A percentile compares a stretch with the other conserved stretches of the same genome.
phyloP scores from a whole-genome alignment of 92 coral and sea anemone species.

The Parazoanthus darwini region DNA sequence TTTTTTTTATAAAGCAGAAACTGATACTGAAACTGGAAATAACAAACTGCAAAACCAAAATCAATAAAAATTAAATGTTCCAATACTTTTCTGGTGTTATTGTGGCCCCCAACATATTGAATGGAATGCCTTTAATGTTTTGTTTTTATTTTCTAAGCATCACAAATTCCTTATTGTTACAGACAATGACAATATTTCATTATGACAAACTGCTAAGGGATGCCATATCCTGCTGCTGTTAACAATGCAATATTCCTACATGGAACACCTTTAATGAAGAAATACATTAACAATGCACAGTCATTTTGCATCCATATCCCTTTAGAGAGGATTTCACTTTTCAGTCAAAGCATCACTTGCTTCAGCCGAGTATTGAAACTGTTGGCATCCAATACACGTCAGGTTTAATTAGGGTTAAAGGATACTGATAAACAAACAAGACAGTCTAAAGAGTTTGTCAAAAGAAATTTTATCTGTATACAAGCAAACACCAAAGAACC shows the following conservation, averaged over 20 bases:
- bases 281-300: neutral
- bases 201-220: conserved; percentile 1
- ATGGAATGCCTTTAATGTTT: neutral
- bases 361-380: neutral
- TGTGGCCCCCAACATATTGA: neutral
- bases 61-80: too few relatives aligned
- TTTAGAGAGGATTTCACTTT: neutral
- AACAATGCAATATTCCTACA: neutral
- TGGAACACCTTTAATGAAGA: neutral
- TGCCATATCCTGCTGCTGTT: conserved; percentile 9
- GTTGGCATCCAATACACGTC: neutral
- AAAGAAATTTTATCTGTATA: neutral
- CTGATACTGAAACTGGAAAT: neutral
- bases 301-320: neutral
- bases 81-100: too few relatives aligned
- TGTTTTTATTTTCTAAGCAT: neutral
- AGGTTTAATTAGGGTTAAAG: neutral
- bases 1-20: neutral
- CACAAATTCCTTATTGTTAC: neutral
- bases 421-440: neutral
- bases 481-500: neutral
- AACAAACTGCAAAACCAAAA: neutral
- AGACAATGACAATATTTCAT: neutral
- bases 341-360: neutral
- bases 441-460: neutral